Evolutionary conservation across 2,888 invertebrate species (phyloP).

Genomic region (Tachina grossa): DNA sequence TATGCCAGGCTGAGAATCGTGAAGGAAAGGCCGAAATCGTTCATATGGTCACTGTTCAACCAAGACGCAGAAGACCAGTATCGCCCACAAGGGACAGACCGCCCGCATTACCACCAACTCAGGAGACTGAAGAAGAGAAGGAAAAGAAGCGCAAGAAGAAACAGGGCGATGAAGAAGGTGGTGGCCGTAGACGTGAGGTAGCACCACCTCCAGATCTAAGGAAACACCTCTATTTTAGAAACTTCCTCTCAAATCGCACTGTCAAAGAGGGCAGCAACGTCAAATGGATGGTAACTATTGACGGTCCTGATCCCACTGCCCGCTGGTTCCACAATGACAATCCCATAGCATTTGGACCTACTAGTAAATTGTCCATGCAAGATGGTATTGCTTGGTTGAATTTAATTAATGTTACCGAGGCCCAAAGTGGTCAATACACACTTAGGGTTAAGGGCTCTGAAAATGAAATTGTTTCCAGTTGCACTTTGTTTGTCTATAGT

Average conservation of each 20-base stretch:
- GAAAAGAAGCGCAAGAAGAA: constrained; percentile 78
- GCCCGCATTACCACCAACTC: constrained; percentile 76
- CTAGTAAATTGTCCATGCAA: constrained; percentile 85
- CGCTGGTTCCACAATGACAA: constrained; percentile 89
- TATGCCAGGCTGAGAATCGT: constrained; percentile 87
- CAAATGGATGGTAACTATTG: constrained; percentile 90
- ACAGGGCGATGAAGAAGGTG: constrained; percentile 76
- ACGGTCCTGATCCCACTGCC: constrained; percentile 88
- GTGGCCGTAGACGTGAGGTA: constrained; percentile 78
- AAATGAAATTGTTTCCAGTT: constrained; percentile 88
- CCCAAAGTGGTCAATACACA: constrained; percentile 90
- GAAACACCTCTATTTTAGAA: constrained; percentile 85
- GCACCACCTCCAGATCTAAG: constrained; percentile 84
- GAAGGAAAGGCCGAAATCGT: constrained; percentile 89
- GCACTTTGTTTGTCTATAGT: constrained; percentile 84
- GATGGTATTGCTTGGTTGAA: constrained; percentile 90
- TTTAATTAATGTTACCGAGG: constrained; percentile 86
- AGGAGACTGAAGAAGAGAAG: constrained; percentile 75
- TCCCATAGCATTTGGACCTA: constrained; percentile 84
- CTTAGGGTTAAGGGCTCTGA: constrained; percentile 90
- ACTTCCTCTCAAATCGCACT: constrained; percentile 89
- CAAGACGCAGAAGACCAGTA: constrained; percentile 81
- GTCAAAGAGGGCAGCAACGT: constrained; percentile 89
- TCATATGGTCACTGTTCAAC: constrained; percentile 88
- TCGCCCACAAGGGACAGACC: constrained; percentile 78